Base-by-base conservation (phyloP, 2,888 invertebrate genomes). In the Phytoseiulus persimilis region DNA sequence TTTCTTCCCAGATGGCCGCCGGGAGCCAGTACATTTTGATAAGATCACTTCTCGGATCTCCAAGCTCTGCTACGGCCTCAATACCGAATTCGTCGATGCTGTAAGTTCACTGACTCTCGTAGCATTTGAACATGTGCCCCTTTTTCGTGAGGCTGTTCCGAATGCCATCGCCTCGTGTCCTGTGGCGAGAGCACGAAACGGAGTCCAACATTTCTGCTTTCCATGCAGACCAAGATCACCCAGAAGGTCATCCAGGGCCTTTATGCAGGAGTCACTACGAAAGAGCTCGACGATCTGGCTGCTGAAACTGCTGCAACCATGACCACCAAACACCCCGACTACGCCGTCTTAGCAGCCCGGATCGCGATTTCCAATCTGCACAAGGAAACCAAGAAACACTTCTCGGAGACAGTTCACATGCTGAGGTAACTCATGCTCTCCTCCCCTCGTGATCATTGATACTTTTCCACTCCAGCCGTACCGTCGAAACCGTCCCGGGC, bases 221-320 rank as follows among this genome's bases (percentile, higher is more conserved):
- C 84, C 45, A 91, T 91, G 18, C 92, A 96, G 96, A 94, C 96
- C 18, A 94, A 95, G 89, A 96, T 97, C 90, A 97, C 97, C 0
- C 93, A 96, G 91, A 97, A 97, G 93, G 98, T 99, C 0, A 97
- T 99, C 91, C 96, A 94, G 93, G 99, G 99, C 0, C 94, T 99
- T 83, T 99, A 98, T 93, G 95, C 96, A 90, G 99, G 99, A 28
- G 98, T 99, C 0, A 97, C 97, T 11, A 99, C 99, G 0, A 96
- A 97, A 31, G 98, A 99, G 93, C 93, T 99, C 91, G 99, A 99
- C 93, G 99, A 98, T 93, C 94, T 99, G 91, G 99, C 99, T 87
- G 99, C 99, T 0, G 99, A 99, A 93, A 99, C 97, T 83, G 97
- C 99, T n/a, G 99, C 99, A 23, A 97, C 97, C 46, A 96, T 98